Evolutionary conservation across 2,888 invertebrate genomes (phyloP).

Genomic region (Caenorhabditis sp.): DNA sequence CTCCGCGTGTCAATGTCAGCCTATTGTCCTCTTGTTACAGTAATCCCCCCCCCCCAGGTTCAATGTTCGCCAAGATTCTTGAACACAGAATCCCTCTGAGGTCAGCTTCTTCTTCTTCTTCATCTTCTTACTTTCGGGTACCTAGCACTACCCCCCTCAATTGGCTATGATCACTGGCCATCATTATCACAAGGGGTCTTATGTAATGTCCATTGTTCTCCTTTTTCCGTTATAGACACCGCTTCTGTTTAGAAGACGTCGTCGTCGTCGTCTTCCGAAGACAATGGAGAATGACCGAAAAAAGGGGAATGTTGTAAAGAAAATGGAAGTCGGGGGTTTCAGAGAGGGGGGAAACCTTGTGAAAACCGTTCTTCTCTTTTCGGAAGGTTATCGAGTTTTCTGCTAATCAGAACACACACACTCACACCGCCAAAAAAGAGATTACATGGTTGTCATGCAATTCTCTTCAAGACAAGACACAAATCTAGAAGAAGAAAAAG

Average conservation of each 20-base stretch:
- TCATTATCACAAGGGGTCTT: conserved; percentile 34
- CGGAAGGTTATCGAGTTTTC: conserved; percentile 55
- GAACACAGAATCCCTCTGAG: too few species aligned
- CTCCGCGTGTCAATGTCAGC: too few species aligned
- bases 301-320: neutral
- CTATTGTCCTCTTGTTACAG: too few species aligned
- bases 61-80: too few species aligned
- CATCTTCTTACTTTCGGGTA: neutral
- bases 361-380: conserved; percentile 50
- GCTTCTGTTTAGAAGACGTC: neutral
- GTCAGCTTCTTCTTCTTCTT: neutral
- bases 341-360: conserved; percentile 31
- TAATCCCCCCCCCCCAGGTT: too few species aligned
- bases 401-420: conserved; percentile 39
- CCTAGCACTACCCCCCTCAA: neutral
- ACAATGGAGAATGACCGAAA: conserved; percentile 43
- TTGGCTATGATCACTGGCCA: conserved; percentile 53
- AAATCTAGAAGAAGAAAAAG: neutral
- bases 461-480: neutral
- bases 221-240: conserved; percentile 30
- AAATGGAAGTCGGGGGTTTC: too few species aligned
- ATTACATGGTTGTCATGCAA: conserved; percentile 42
- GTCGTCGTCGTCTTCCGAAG: conserved; percentile 3
- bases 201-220: conserved; percentile 66
- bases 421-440: conserved; percentile 13